Base-by-base conservation (phyloP, 2,888 invertebrate species). In the Piscicola geometra region DNA sequence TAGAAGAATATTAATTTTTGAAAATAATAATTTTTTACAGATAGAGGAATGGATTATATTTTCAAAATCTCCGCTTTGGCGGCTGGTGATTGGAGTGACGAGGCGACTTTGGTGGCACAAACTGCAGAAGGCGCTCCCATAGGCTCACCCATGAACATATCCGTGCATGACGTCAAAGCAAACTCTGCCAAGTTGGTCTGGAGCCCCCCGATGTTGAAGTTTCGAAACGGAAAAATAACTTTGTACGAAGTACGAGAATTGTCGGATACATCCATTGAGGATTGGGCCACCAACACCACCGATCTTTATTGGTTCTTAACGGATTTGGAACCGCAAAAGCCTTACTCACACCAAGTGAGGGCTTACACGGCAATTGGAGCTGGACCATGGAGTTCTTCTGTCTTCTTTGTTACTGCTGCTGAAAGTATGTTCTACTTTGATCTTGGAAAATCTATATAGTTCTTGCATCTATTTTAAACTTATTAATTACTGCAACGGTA, bases 231-330 rank as follows among this genome's bases (percentile, higher is more conserved):
- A 32, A 71, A 52, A 52, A 76, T 76, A 21, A 50, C 73, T 56
- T 30, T 68, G 21, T 76, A 76, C 66, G 76, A 76, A 71, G 67
- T 76, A 30, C 41, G 71, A 33, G 71, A 76, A 32, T 52, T 56
- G 12, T 47, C 71, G 64, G 76, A 73, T 25, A 30, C 32, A 18
- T 73, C 35, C 18, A 72, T 76, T 5, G 76, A 73, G 18, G 76
- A 76, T 56, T 76, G 76, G 76, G 73, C 73, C 12, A 73, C 73
- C n/a, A 76, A 76, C 76, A 76, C 76, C 18, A 73, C 76, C 0
- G 76, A 76, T 28, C 67, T 64, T 1, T 76, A 36, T 30, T 64
- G 28, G 35, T 12, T 33, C 25, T 33, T 76, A 33, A 71, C 47
- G 15, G 68, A 41, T 21, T 30, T 76, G 18, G 15, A 52, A 32